A percentile compares a stretch with the other conserved stretches of the same genome.
Conservation (phyloP, 2,113 vertebrate genomes). For the Arvicanthis niloticus region DNA sequence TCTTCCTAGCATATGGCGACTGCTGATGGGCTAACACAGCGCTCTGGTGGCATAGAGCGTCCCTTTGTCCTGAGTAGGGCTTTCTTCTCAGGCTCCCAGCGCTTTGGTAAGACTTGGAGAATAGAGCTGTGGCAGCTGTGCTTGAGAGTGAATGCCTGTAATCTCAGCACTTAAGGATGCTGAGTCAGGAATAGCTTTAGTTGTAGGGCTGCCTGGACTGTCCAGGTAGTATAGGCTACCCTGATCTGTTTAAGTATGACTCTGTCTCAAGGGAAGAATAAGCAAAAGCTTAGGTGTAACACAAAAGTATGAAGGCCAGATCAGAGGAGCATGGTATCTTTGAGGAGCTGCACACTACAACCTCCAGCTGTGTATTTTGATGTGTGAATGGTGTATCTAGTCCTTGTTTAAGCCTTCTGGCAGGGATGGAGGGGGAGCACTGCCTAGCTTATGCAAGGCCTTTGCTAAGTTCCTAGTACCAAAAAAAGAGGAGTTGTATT, state of each 20-base stretch:
- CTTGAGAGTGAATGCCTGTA: neutral
- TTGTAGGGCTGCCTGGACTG: neutral
- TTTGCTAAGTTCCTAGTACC: neutral
- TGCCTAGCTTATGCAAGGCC: neutral
- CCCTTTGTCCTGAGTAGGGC: slow-evolving; percentile 94
- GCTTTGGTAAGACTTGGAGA: slow-evolving; percentile 86
- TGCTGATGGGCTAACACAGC: slow-evolving; percentile 89
- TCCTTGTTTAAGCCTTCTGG: neutral
- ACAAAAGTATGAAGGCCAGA: neutral
- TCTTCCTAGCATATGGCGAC: slow-evolving; percentile 93
- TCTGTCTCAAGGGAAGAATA: neutral
- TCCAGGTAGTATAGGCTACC: neutral
- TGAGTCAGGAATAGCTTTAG: neutral
- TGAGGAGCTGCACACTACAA: neutral
- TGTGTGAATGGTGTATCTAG: neutral
- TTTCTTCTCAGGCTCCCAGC: slow-evolving; percentile 96
- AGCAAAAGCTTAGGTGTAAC: neutral
- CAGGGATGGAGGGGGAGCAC: neutral
- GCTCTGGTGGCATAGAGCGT: slow-evolving; percentile 92
- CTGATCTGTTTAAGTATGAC: neutral
- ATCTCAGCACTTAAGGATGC: neutral
- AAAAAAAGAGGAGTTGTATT: neutral
- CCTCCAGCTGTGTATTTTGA: neutral
- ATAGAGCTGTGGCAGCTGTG: neutral
- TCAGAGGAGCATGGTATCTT: neutral